A percentile compares a stretch with the other conserved stretches of the same genome.
phyloP scores from a whole-genome alignment of 2,797 vertebrate genomes.

The Schizopygopsis malacanthus region DNA sequence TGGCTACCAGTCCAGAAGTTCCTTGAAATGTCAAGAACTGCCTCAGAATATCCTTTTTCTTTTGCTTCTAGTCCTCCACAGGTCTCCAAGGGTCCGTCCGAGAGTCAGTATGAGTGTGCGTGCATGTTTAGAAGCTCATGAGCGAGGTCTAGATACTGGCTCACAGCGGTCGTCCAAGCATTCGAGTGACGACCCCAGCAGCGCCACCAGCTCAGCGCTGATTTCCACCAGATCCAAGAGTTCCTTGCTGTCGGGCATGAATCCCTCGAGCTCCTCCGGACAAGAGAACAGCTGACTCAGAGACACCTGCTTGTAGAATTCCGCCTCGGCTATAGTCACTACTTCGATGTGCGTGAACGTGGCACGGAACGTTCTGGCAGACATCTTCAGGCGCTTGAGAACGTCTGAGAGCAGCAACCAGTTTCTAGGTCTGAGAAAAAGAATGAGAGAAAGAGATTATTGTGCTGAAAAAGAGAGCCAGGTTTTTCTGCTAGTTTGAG shows the following conservation, averaged over 20 bases:
- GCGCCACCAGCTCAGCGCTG: conserved; percentile 86
- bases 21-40: conserved; percentile 28
- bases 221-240: conserved; percentile 92
- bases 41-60: conserved; percentile 25
- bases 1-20: neutral
- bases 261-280: conserved; percentile 85
- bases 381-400: conserved; percentile 88
- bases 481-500: neutral
- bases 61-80: neutral
- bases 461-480: neutral
- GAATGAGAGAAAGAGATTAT: neutral
- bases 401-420: conserved; percentile 92
- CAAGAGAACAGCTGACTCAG: conserved; percentile 90
- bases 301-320: conserved; percentile 91
- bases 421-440: conserved; percentile 83
- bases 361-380: conserved; percentile 86
- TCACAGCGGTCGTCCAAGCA: conserved; percentile 82
- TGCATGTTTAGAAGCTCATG: conserved; percentile 60
- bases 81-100: conserved; percentile 1
- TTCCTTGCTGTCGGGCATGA: conserved; percentile 87
- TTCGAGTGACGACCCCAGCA: conserved; percentile 89
- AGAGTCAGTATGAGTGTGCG: conserved; percentile 12
- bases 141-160: conserved; percentile 58
- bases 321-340: conserved; percentile 85
- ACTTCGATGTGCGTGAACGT: conserved; percentile 89